phyloP scores from a whole-genome alignment of 2,113 vertebrate species.

The Hippolais icterina region DNA sequence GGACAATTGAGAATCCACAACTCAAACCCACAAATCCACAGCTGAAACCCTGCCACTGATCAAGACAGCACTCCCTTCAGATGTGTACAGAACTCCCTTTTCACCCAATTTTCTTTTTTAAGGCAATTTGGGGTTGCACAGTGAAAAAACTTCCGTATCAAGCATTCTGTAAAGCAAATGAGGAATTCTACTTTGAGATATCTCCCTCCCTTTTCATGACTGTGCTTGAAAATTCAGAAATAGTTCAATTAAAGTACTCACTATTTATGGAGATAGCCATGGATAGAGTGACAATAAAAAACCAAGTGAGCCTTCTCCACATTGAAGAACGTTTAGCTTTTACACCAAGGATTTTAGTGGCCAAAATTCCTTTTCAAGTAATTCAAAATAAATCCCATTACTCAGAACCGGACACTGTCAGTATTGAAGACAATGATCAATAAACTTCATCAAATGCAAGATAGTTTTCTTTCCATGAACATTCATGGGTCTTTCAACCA shows the following conservation, averaged over 20 bases:
- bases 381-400: not conserved
- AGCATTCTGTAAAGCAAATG: not conserved
- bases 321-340: not conserved
- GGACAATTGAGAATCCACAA: not conserved
- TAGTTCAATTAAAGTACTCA: not conserved
- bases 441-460: not conserved
- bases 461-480: not conserved
- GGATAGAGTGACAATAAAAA: not conserved
- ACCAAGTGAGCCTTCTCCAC: not conserved
- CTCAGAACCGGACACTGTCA: not conserved
- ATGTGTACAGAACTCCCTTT: not conserved
- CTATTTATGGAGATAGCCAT: not conserved
- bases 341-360: not conserved
- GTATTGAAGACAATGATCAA: not conserved
- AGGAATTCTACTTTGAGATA: not conserved
- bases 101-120: rapidly evolving
- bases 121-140: not conserved
- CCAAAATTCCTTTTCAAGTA: not conserved
- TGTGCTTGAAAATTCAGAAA: not conserved
- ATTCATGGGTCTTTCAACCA: not conserved
- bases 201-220: not conserved
- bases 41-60: not conserved
- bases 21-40: not conserved
- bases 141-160: not conserved
- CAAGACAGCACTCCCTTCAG: not conserved